These are phyloP conservation scores for Sisor rabdophorus DNA, from an alignment of 2,113 vertebrate genomes.

Conservation along the genomic window DNA sequence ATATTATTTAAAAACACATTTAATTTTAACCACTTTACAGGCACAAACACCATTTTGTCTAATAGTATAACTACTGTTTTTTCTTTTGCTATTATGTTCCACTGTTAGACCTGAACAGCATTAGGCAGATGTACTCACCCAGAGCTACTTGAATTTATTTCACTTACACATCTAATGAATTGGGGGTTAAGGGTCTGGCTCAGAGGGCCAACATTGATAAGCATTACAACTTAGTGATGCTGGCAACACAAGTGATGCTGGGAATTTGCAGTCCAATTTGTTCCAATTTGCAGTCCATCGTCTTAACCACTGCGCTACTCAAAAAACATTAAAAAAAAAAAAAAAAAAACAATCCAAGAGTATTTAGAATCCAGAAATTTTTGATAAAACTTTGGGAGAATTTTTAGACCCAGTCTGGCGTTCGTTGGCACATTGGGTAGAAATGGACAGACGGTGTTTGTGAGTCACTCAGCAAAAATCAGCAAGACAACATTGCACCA, in stretches of 20 bases:
- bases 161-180: too few species aligned
- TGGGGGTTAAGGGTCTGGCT: too few species aligned
- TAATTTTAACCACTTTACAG: background rate
- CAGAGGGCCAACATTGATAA: too few species aligned
- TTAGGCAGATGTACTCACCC: too few species aligned
- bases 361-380: background rate
- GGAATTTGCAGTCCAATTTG: too few species aligned
- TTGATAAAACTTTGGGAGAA: background rate
- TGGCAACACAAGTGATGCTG: too few species aligned
- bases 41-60: background rate
- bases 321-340: too few species aligned
- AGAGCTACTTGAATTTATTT: too few species aligned
- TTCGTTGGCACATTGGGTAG: background rate
- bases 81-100: background rate
- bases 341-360: background rate
- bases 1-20: too few species aligned
- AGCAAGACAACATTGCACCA: conserved; percentile 26
- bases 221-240: too few species aligned
- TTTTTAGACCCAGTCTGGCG: background rate
- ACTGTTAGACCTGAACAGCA: background rate
- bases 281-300: too few species aligned
- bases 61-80: background rate
- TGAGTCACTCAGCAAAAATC: conserved; percentile 29
- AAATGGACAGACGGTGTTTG: conserved; percentile 41
- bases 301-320: too few species aligned